Base-by-base conservation (phyloP, 2,797 vertebrate species). In the Diglossa cyanea region DNA sequence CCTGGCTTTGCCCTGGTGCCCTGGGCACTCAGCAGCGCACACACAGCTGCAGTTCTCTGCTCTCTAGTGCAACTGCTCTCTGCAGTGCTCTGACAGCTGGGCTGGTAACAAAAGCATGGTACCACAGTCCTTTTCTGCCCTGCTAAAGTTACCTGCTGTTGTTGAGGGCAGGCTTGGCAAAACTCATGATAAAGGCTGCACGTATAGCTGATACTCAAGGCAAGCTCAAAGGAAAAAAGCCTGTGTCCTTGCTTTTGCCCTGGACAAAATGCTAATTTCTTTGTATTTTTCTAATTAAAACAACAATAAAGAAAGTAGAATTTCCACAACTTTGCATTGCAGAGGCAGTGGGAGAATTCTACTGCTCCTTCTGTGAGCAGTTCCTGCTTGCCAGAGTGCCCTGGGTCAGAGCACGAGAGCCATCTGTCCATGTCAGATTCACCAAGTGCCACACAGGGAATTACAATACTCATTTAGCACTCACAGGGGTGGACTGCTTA, bases 21-120 rank as follows among this genome's bases (percentile, higher is more conserved):
- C 31, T 50, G 50, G 51, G 35, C 1, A 1, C 57, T 61, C 40
- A 40, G 73, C 6, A 6, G 26, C 0, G 0, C 6, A 1, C 2
- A 0, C 45, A 7, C 8, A 16, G 33, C 70, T 74, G 57, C 2
- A 1, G 17, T 37, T 61, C 50, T 67, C 50, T 78, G 37, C 53
- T 57, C 21, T 58, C 25, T 8, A 6, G 21, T 30, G 53, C 33
- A 39, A n/a, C 37, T 35, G 33, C 1, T 57, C 19, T 65, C 58
- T 72, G 37, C 26, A 23, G 37, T 48, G 19, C 57, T 67, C 28
- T 47, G 53, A 13, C 57, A 62, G 33, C 55, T 50, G 55, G 24
- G 17, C 44, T 62, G 3, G 0, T 13, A 44, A 26, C 7, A 44
- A 39, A 42, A 50, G 1, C 1, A 0, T 14, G 30, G 26, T 35